Evolutionary conservation across 2,888 invertebrate species (phyloP).

Genomic region (Halictus quadricinctus): DNA sequence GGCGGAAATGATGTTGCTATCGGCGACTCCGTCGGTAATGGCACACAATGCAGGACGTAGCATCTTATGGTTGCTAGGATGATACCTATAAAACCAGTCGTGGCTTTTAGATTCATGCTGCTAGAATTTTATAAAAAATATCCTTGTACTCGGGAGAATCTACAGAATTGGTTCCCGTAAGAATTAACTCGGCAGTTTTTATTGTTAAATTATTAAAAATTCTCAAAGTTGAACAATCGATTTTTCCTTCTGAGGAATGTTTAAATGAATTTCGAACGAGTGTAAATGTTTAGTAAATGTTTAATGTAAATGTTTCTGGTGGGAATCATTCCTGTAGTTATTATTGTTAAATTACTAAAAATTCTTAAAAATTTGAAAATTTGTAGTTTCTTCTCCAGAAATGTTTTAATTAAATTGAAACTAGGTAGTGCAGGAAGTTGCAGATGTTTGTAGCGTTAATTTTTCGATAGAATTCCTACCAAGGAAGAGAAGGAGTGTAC

Average conservation of each 20-base stretch:
- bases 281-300: too few relatives aligned
- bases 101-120: neutral
- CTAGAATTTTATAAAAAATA: neutral
- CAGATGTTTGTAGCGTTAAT: neutral
- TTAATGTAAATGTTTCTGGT: too few relatives aligned
- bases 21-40: slow-evolving; percentile 77
- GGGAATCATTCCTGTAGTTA: neutral
- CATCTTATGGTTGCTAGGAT: slow-evolving; percentile 78
- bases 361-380: neutral
- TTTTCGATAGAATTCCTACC: slow-evolving; percentile 81
- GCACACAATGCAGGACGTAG: slow-evolving; percentile 79
- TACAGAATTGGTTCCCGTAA: neutral
- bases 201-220: neutral
- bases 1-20: slow-evolving; percentile 77
- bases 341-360: neutral
- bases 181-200: neutral
- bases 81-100: slow-evolving; percentile 69
- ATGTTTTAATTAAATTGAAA: neutral
- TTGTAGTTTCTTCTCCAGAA: neutral
- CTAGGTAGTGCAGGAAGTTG: fast-evolving
- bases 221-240: neutral
- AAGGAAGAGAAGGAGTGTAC: slow-evolving; percentile 86
- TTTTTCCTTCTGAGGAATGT: neutral
- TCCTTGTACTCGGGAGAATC: neutral
- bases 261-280: neutral